Base-by-base conservation (phyloP, 2,888 invertebrate genomes). In the Leptura quadrifasciata region DNA sequence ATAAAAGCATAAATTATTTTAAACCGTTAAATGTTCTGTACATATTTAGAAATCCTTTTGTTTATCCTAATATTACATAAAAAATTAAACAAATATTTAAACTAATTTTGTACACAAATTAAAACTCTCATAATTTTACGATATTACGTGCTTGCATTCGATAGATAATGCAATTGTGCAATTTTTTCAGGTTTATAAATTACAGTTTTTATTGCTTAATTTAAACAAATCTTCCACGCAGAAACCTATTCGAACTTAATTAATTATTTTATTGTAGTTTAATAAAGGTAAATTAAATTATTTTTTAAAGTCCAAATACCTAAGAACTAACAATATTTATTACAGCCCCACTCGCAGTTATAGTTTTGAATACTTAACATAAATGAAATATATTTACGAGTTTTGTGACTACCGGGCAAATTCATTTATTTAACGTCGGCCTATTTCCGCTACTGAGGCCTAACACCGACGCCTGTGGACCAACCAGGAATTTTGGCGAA, bases 21-120 rank as follows among this genome's bases (percentile, higher is more conserved):
- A 77, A 79, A 74, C 77, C 76, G 72, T 70, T 79, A 76, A 77
- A 77, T 74, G 72, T 74, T 77, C 64, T 77, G 77, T 77, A 79
- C 77, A 77, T 77, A 79, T 79, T 79, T 77, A 74, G 77, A 72
- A 74, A 79, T 74, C 77, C 72, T 65, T 15, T 70, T 79, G 77
- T 79, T 78, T 76, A 74, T 70, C 75, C 71, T 39, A 76, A 78
- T 79, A 78, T 79, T 79, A 79, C 79, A 79, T 78, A 71, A 79
- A 79, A 78, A 76, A 70, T 72, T 77, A 75, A 73, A 70, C 73
- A 79, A 79, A 79, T 78, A 79, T 79, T 79, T 79, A 65, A 69
- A 70, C 58, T 69, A 72, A 77, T 79, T 74, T 74, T 76, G 76
- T 77, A 76, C 69, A 77, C 79, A 78, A 69, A 77, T 79, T 31